Evolutionary conservation across 1,140 invertebrate species (phyloP), one percentile per base, ranked within the genome.

Genomic region (Bemisia tabaci): DNA sequence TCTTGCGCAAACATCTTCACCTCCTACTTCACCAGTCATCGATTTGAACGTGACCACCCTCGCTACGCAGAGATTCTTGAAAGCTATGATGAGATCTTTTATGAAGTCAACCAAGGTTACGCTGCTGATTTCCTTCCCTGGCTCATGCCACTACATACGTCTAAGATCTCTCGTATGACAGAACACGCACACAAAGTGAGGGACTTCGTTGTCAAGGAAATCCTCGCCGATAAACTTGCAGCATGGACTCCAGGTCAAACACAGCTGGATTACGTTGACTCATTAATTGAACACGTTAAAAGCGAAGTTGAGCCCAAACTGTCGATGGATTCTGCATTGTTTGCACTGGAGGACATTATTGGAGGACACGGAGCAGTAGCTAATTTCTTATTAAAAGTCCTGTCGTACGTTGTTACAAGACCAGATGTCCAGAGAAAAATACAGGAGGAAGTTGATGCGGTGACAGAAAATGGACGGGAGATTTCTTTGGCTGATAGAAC

Each of bases 31-130:
- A 92, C 90, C 77, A 87, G 85, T 62, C 81, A 81, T 0, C 79
- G 86, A 1, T 93, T 92, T 71, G 81, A 84, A 2, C 79, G 83
- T 24, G 79, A 83, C 5, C 84, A 94, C 70, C 12, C 68, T 0
- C 81, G 82, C 1, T 94, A 91, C 76, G 73, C 76, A 12, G 79
- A 83, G 65, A 82, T 90, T 67, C 83, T 91, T 0, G 72, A 80
- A 23, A 84, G 84, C 70, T 95, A 93, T 72, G 91, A 94, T 72
- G 83, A 86, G 64, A 88, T 95, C 1, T 95, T 95, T 78, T 91
- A 85, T 82, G 91, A 94, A 74, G 89, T 95, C 61, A 94, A 94
- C 74, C 87, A 91, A 74, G 91, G 91, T 0, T 93, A 91, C 73
- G 84, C 89, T 0, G 84, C 91, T 0, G 93, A 95, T 73, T 93